Percentiles rank a stretch among this genome's conserved stretches.
phyloP scores from a whole-genome alignment of 92 coral and sea anemone genomes.

The Palythoa grandis region DNA sequence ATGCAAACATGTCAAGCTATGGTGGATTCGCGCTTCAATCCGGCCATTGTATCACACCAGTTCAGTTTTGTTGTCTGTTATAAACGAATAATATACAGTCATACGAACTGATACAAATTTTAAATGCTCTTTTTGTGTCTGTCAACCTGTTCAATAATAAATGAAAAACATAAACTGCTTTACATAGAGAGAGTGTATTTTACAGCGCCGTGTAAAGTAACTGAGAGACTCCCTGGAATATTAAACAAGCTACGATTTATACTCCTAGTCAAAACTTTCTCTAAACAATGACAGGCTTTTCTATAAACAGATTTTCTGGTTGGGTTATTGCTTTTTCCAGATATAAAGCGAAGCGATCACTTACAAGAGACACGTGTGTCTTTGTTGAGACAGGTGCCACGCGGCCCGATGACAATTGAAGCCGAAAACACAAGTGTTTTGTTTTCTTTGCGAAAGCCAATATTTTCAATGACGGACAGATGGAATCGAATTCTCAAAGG shows the following conservation, averaged over 20 bases:
- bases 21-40: not conserved
- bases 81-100: not conserved
- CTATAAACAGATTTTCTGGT: slow-evolving; percentile 20
- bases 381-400: slow-evolving; percentile 38
- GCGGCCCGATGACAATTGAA: slow-evolving; percentile 9
- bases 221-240: not conserved
- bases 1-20: not conserved
- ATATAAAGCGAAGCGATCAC: slow-evolving; percentile 22
- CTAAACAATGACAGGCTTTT: not conserved
- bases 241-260: not conserved
- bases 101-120: not conserved
- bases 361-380: slow-evolving; percentile 22
- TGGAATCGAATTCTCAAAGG: slow-evolving; percentile 1
- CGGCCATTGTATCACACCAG: not conserved
- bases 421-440: not conserved
- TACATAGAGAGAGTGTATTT: not conserved
- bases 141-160: not conserved
- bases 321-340: not conserved
- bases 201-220: not conserved
- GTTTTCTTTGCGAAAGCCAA: not conserved
- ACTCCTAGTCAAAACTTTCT: not conserved
- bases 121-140: not conserved
- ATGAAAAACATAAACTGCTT: not conserved
- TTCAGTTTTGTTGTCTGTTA: not conserved
- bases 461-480: not conserved